These are phyloP conservation scores for Dicranocentrus wangi DNA, from an alignment of 2,888 invertebrate genomes.

Conservation along the genomic window DNA sequence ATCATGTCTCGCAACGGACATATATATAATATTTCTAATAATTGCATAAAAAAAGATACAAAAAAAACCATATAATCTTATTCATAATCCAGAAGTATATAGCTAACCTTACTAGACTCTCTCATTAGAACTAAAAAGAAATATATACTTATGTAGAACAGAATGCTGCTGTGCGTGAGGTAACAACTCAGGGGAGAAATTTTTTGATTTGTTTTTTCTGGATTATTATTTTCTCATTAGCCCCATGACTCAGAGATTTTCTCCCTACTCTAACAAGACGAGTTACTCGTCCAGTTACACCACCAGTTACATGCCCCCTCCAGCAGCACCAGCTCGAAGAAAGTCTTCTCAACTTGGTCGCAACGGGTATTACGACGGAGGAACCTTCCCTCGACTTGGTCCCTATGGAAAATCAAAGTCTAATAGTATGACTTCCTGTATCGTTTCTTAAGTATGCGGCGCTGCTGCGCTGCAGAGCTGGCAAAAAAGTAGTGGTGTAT, in stretches of 20 bases:
- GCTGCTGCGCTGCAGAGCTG: no score
- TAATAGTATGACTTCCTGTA: slow-evolving; percentile 44
- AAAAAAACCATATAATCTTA: no score
- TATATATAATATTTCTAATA: no score
- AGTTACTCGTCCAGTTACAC: not conserved
- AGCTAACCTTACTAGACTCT: no score
- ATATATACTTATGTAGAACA: no score
- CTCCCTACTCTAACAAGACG: slow-evolving; percentile 41
- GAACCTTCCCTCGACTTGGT: slow-evolving; percentile 49
- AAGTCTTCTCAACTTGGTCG: slow-evolving; percentile 31
- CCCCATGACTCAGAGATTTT: slow-evolving; percentile 49
- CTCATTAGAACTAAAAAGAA: no score
- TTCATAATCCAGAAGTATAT: no score
- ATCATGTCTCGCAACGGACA: no score
- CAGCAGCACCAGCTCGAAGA: slow-evolving; percentile 57
- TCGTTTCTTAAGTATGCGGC: slow-evolving; percentile 35
- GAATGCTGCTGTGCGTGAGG: no score
- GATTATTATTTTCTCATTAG: slow-evolving; percentile 54
- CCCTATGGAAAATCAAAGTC: slow-evolving; percentile 51
- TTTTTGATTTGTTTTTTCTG: slow-evolving; percentile 43
- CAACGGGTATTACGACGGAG: slow-evolving; percentile 23
- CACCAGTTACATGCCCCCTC: slow-evolving; percentile 37
- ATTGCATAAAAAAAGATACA: no score
- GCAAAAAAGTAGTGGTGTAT: no score
- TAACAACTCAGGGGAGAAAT: no score